These are phyloP conservation scores for Andrena dorsata DNA, from an alignment of 2,888 invertebrate genomes.

Conservation along the genomic window DNA sequence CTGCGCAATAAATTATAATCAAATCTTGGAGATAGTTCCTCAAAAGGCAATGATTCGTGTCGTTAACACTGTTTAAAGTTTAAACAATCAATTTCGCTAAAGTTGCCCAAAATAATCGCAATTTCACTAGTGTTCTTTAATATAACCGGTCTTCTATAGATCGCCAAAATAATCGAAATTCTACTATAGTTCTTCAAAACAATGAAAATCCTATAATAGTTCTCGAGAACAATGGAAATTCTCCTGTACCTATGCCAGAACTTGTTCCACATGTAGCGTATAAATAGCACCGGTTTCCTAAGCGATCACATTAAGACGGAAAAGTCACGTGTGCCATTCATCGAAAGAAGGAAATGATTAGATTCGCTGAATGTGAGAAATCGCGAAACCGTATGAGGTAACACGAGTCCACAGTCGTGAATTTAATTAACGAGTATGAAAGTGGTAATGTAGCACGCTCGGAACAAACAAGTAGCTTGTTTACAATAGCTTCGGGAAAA, in stretches of 20 bases:
- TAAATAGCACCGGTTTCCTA: neutral
- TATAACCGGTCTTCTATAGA: too few relatives aligned
- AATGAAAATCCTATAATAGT: too few relatives aligned
- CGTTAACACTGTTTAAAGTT: too few relatives aligned
- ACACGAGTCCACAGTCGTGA: neutral
- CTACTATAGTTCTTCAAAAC: too few relatives aligned
- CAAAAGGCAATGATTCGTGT: too few relatives aligned
- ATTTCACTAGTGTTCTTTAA: too few relatives aligned
- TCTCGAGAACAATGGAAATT: too few relatives aligned
- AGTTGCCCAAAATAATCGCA: too few relatives aligned
- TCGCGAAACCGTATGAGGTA: neutral
- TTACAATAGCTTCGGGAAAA: neutral
- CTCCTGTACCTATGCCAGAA: neutral
- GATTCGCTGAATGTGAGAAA: slow-evolving; percentile 12
- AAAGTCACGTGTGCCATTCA: neutral
- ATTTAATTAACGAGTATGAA: neutral
- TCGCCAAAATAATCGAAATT: too few relatives aligned
- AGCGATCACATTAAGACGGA: neutral
- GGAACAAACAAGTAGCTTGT: neutral
- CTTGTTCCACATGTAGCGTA: neutral
- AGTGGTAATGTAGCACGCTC: neutral
- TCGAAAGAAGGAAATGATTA: slow-evolving; percentile 11
- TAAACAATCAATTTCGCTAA: neutral
- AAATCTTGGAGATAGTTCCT: neutral
- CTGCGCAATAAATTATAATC: neutral